These are phyloP conservation scores for Paramacrobiotus metropolitanus DNA, from an alignment of 1,140 invertebrate species.

Conservation along the genomic window DNA sequence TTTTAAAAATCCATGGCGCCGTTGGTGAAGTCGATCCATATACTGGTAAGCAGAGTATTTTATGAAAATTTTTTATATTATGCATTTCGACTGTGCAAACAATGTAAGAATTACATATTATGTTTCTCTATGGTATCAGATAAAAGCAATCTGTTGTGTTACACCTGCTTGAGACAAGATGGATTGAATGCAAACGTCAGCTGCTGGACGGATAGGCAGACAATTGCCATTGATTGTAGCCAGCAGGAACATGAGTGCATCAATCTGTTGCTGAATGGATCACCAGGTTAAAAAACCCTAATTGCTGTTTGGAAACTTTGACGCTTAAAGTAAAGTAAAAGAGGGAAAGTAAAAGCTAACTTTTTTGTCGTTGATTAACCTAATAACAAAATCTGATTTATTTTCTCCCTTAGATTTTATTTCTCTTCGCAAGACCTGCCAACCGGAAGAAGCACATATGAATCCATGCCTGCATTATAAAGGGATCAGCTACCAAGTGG, in stretches of 20 bases:
- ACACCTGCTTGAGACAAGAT: not conserved
- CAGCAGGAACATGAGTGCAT: not conserved
- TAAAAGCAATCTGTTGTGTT: no score
- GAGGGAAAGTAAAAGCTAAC: no score
- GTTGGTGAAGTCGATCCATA: no score
- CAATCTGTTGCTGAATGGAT: not conserved
- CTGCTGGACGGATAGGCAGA: not conserved
- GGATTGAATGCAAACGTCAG: not conserved
- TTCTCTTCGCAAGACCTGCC: not conserved
- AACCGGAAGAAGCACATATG: not conserved
- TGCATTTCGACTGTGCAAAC: no score
- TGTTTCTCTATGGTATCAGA: no score
- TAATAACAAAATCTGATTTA: not conserved
- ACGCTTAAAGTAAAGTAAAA: no score
- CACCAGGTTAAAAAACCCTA: not conserved
- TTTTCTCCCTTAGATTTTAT: not conserved
- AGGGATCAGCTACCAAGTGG: not conserved
- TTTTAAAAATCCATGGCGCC: no score
- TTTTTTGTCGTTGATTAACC: no score
- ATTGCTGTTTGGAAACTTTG: no score
- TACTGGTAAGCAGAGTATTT: no score
- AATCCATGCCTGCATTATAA: not conserved
- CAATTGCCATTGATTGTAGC: not conserved
- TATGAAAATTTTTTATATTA: no score
- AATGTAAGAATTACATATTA: no score